Conservation (phyloP, 2,113 vertebrate genomes). For the Chitala chitala region DNA sequence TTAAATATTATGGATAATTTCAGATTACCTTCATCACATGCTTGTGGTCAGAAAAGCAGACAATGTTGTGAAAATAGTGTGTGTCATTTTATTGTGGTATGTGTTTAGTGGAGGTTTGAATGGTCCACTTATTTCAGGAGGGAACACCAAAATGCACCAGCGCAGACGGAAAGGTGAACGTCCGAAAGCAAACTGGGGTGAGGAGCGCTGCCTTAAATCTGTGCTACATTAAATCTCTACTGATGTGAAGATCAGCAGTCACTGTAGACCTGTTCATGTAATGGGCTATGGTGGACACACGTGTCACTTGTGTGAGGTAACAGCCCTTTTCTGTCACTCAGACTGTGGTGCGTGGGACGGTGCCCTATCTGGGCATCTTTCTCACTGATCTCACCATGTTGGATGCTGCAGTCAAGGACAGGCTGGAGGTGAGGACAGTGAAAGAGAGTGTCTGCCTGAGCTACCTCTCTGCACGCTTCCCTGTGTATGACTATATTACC, state of each 20-base stretch:
- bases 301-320: not conserved
- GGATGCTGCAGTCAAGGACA: conserved; percentile 79
- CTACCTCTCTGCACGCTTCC: no score
- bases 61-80: no score
- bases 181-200: conserved; percentile 52
- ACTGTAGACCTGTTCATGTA: not conserved
- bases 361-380: conserved; percentile 86
- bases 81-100: no score
- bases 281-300: not conserved
- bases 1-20: no score
- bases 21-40: no score
- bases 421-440: conserved; percentile 71
- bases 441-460: no score
- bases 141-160: conserved; percentile 58
- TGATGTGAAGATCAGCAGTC: not conserved
- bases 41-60: no score
- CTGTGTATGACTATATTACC: no score
- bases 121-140: conserved; percentile 39
- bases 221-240: no score
- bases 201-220: conserved; percentile 27
- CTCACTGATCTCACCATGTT: conserved; percentile 85
- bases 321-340: conserved; percentile 27
- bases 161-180: conserved; percentile 54
- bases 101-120: not conserved
- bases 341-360: conserved; percentile 61